These are phyloP conservation scores for Drosophila nannoptera DNA, from an alignment of 1,140 invertebrate genomes.

Conservation along the genomic window DNA sequence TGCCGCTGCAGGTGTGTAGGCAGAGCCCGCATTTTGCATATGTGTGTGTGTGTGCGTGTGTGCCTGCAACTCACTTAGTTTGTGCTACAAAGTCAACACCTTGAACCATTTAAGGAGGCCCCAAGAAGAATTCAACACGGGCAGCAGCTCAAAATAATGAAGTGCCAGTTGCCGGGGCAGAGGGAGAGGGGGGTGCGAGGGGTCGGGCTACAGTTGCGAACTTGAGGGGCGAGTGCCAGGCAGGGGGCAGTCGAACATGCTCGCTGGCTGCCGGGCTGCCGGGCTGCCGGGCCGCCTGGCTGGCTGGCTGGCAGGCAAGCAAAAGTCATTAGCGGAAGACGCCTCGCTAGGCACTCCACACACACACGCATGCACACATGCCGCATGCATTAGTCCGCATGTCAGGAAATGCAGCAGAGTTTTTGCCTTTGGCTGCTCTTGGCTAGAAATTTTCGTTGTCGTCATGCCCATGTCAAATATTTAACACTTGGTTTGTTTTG, in stretches of 20 bases:
- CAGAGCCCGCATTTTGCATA: slow-evolving; percentile 5
- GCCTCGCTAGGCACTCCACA: slow-evolving; percentile 16
- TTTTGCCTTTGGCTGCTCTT: slow-evolving; percentile 32
- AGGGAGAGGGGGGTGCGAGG: slow-evolving; percentile 5
- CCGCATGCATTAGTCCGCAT: slow-evolving; percentile 26
- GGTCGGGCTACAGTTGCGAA: no score
- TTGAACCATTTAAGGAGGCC: slow-evolving; percentile 69
- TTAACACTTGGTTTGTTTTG: slow-evolving; percentile 75
- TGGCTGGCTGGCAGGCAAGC: slow-evolving; percentile 36
- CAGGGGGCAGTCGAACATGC: neutral
- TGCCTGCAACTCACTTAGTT: slow-evolving; percentile 31
- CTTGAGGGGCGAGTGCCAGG: neutral
- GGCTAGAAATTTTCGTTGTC: slow-evolving; percentile 32
- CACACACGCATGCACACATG: slow-evolving; percentile 15
- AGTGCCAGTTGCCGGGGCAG: slow-evolving; percentile 48
- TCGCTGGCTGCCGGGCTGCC: neutral
- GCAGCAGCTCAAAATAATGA: slow-evolving; percentile 72
- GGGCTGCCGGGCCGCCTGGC: neutral
- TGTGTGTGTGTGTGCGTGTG: slow-evolving; percentile 6
- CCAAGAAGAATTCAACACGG: slow-evolving; percentile 37
- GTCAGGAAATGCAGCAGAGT: slow-evolving; percentile 71
- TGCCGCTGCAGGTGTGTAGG: slow-evolving; percentile 35
- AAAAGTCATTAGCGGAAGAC: slow-evolving; percentile 73
- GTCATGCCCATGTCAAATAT: slow-evolving; percentile 68
- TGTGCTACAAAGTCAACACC: slow-evolving; percentile 70